phyloP scores from a whole-genome alignment of 2,797 vertebrate genomes.

The Halcyon leucocephala region DNA sequence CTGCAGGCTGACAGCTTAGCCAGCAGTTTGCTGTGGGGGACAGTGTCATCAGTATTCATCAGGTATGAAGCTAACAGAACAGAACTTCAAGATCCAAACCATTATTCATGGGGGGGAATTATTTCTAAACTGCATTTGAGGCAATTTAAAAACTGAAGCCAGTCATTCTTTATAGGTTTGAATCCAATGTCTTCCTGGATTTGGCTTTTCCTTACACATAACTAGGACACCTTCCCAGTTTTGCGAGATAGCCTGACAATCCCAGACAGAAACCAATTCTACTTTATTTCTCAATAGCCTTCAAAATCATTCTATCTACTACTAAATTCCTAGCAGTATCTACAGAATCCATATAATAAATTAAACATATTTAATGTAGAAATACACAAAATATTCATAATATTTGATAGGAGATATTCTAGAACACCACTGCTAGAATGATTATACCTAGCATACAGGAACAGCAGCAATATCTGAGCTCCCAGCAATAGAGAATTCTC shows the following conservation, averaged over 20 bases:
- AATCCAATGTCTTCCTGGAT: neutral
- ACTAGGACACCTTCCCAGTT: neutral
- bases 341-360: neutral
- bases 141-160: neutral
- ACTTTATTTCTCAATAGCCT: neutral
- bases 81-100: neutral
- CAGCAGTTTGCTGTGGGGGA: too few relatives aligned
- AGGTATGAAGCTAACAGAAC: neutral
- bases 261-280: neutral
- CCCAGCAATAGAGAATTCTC: neutral
- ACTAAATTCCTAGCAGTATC: neutral
- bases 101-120: neutral
- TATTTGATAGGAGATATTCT: neutral
- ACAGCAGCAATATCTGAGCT: neutral
- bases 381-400: neutral
- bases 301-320: neutral
- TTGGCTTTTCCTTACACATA: neutral
- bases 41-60: too few relatives aligned
- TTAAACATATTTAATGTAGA: neutral
- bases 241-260: neutral
- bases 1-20: too few relatives aligned
- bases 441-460: neutral
- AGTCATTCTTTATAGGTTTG: accelerated
- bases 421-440: neutral
- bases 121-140: too few relatives aligned